Base-by-base conservation (phyloP, 2,797 vertebrate species). In the Cottoperca gobio region DNA sequence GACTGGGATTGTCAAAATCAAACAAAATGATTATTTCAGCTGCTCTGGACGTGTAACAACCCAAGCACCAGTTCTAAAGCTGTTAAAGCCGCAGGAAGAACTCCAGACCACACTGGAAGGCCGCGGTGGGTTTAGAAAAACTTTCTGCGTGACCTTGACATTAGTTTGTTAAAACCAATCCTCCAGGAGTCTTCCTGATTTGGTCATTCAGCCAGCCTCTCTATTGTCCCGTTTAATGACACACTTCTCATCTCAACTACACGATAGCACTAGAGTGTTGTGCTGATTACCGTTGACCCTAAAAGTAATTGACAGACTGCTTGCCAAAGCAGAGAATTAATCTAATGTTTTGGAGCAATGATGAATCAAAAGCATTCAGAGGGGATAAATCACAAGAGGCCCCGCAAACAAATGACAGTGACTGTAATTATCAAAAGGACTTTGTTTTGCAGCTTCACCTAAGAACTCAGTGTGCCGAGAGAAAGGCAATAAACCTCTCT, bases 321-420 rank as follows among this genome's bases (percentile, higher is more conserved):
- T 80, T 86, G 88, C 92, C 90, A 91, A 87, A 76, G 84, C 87
- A 86, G 84, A 83, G 86, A 90, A 91, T 92, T 90, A 88, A 92
- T 93, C 82, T 83, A 76, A 87, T 86, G 84, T 91, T 88, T 87
- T 63, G 60, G 80, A 85, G 84, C 81, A 55, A 70, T 73, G 84
- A 90, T 84, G 78, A 88, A 88, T 92, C 89, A 85, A 76, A 85
- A 77, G 66, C 79, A 55, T 84, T 88, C 79, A 81, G 59, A 53
- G 66, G 76, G 81, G 77, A 88, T 86, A 67, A 91, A 89, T 89
- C 88, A 83, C 83, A 72, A 73, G 87, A 89, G 87, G 49, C 66
- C 70, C 61, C 52, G 73, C 88, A 90, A 93, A 88, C 86, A 86
- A 85, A 88, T 60, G 65, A 85, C 85, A 86, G 82, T 53, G 78